Conservation (phyloP, 92 coral and sea anemone genomes). For the Isaurus tuberculatus region DNA sequence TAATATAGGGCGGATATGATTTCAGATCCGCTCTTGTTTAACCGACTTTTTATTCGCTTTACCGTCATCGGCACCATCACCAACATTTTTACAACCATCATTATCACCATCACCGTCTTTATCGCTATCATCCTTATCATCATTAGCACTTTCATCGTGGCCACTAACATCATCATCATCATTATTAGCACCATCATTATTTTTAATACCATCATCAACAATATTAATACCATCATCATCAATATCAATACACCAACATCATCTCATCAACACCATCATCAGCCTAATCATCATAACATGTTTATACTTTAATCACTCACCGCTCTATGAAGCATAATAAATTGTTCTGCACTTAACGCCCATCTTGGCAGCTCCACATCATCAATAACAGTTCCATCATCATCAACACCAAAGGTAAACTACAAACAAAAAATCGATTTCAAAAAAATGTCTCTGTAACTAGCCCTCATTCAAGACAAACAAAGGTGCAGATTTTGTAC, state of each 20-base stretch:
- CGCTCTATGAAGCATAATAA: constrained; percentile 91
- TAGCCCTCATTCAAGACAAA: neutral
- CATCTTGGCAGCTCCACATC: constrained; percentile 95
- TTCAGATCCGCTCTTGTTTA: too few species aligned
- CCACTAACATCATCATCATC: neutral
- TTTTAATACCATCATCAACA: neutral
- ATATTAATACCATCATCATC: neutral
- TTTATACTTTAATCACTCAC: constrained; percentile 51
- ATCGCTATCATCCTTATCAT: neutral
- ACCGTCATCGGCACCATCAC: too few species aligned
- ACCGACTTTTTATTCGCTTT: too few species aligned
- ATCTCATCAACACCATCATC: too few species aligned
- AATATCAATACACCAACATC: too few species aligned
- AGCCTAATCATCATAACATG: too few species aligned
- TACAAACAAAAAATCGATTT: constrained; percentile 25
- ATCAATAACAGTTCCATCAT: constrained; percentile 94
- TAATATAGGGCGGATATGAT: too few species aligned
- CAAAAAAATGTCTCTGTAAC: neutral
- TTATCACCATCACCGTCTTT: neutral
- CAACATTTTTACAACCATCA: neutral
- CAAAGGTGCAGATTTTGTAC: too few species aligned
- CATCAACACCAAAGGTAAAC: constrained; percentile 99
- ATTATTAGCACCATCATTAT: neutral
- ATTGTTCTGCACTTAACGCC: constrained; percentile 91
- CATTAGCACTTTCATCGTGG: neutral